Base-by-base conservation (phyloP, 2,113 vertebrate genomes). In the Ranitomeya variabilis region DNA sequence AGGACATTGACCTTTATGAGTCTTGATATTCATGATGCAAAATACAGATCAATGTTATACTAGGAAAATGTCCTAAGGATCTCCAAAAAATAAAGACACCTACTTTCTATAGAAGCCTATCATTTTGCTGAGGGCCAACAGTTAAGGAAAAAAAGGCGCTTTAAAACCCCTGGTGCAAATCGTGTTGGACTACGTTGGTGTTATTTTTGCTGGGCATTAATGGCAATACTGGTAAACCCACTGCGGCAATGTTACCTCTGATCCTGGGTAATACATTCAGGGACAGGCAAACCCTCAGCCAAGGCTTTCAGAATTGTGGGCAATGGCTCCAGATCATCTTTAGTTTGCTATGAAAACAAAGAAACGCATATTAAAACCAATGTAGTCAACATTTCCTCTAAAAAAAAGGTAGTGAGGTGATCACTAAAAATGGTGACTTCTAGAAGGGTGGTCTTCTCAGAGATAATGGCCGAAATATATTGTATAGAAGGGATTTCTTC, bases 221-320 rank as follows among this genome's bases (percentile, higher is more conserved):
- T 69, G 1, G 10, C 69, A 73, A 18, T 26, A 2, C 31, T 74
- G 31, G 51, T 10, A n/a, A 31, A 8, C 45, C 19, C 45, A 21
- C 10, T 69, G 12, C n/a, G 10, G 7, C 62, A 18, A 11, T 66
- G 16, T 84, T 84, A 84, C 82, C 82, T 84, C 51, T 69, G 51
- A 37, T 85, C 23, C 52, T 85, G 81, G 51, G 82, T 85, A 64
- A 95, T 93, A 3, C 94, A 94, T n/a, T 95, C 95, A 0, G 95
- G 95, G 0, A 95, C 94, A 0, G 95, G 95, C 0, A 91, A 94
- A 57, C 95, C 95, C 54, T 95, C 93, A 78, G 86, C 94, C 23
- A 99, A 98, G 92, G 97, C 96, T 19, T 92, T 95, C 37, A 99
- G 95, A 81, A 99, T 98, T 23, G 94, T 96, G 71, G 98, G 98